Evolutionary conservation across 2,113 vertebrate species (phyloP), one percentile per base, ranked within the genome.

Genomic region (Elgaria multicarinata): DNA sequence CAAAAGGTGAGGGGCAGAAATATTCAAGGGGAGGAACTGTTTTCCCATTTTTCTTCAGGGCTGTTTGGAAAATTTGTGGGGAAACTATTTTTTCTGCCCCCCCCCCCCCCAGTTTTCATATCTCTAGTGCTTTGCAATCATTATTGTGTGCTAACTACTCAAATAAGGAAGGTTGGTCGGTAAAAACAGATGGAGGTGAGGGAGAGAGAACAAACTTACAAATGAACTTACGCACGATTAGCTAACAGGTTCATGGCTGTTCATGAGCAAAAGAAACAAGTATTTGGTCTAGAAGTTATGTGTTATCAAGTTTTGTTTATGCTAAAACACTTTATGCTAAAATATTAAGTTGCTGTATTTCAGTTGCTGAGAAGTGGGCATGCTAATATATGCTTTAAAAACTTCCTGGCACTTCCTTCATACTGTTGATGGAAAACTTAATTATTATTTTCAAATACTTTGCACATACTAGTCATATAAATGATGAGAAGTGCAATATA

Each of bases 391-490:
- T 86, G 39, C 66, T 72, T 55, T 18, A 10, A 84, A 75, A 66
- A 6, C 44, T 76, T 83, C 83, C 71, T 77, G 80, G 64, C 62
- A 78, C 36, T 24, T 26, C 64, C 31, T 87, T 58, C 62, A 58
- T 89, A 89, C 91, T 86, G 87, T 86, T 81, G 46, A 71, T 83
- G 20, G 79, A 74, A 87, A 64, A 87, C 44, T 36, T 84, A 53
- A 83, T 82, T 89, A 44, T 74, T 87, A n/a, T 71, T 78, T 36
- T 42, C 74, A 67, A 87, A 77, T 90, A 71, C 39, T 83, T 87
- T 8, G 39, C 50, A 16, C n/a, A 6, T 64, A 39, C 55, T 82
- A 62, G 66, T 87, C 71, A 44, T 36, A 86, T 77, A 39, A 31
- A 46, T 85, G 13, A 86, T 90, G 84, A 89, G 87, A 82, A 81